Percentiles rank a stretch among this genome's conserved stretches.
Evolutionary conservation across 2,888 invertebrate species (phyloP).

Genomic region (Dilophus febrilis): DNA sequence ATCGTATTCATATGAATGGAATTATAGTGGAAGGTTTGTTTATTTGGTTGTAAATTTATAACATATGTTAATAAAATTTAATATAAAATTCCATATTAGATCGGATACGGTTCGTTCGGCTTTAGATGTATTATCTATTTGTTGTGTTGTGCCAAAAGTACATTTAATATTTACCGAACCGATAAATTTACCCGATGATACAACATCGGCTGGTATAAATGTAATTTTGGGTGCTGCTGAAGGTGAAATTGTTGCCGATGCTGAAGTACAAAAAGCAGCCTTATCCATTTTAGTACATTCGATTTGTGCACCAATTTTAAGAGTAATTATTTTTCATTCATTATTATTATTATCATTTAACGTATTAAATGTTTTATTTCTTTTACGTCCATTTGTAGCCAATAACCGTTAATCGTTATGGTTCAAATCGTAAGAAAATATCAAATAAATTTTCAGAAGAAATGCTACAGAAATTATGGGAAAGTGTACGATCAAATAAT

Average conservation of each 20-base stretch:
- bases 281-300: slow-evolving; percentile 82
- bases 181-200: slow-evolving; percentile 59
- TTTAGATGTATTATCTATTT: slow-evolving; percentile 76
- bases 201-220: slow-evolving; percentile 60
- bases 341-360: not conserved
- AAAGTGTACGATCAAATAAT: slow-evolving; percentile 81
- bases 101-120: slow-evolving; percentile 69
- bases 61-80: slow-evolving; percentile 3
- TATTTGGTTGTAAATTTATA: not conserved
- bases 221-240: slow-evolving; percentile 76
- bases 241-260: slow-evolving; percentile 77
- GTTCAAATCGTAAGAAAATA: slow-evolving; percentile 36
- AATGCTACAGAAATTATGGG: slow-evolving; percentile 84
- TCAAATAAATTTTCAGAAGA: slow-evolving; percentile 58
- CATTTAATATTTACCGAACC: slow-evolving; percentile 56
- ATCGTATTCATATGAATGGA: slow-evolving; percentile 83
- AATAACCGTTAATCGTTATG: slow-evolving; percentile 32
- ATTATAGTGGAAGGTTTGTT: slow-evolving; percentile 56
- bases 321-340: slow-evolving; percentile 34
- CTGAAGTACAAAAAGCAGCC: slow-evolving; percentile 84
- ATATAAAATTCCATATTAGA: slow-evolving; percentile 30
- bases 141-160: slow-evolving; percentile 73
- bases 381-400: slow-evolving; percentile 19
- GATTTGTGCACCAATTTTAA: slow-evolving; percentile 76
- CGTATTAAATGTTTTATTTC: not conserved